A percentile compares a stretch with the other conserved stretches of the same genome.
These are phyloP conservation scores for Busseola fusca DNA, from an alignment of 2,888 invertebrate species.

Conservation along the genomic window DNA sequence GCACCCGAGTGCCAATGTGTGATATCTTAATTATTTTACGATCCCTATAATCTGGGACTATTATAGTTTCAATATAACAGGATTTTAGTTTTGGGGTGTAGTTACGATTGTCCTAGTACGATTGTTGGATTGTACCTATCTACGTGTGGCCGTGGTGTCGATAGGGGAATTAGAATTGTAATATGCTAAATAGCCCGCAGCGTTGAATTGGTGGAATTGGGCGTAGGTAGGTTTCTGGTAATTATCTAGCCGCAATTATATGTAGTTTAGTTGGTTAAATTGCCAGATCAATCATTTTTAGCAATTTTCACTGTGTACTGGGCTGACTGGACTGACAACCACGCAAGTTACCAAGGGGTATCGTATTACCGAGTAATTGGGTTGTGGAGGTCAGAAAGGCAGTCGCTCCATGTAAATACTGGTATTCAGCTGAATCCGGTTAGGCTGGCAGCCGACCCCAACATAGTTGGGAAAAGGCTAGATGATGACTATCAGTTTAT, in stretches of 20 bases:
- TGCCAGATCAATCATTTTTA: neutral
- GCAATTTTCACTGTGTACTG: neutral
- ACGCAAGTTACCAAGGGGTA: too few species aligned
- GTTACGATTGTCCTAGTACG: constrained; percentile 6
- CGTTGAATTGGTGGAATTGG: constrained; percentile 12
- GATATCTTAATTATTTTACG: constrained; percentile 80
- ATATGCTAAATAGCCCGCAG: constrained; percentile 51
- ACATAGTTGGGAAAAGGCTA: too few species aligned
- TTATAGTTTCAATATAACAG: constrained; percentile 45
- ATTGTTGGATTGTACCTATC: neutral
- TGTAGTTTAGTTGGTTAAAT: neutral
- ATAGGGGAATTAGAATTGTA: constrained; percentile 42
- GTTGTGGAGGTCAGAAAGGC: too few species aligned
- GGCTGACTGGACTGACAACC: too few species aligned
- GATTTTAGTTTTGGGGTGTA: constrained; percentile 30
- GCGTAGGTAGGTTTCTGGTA: neutral
- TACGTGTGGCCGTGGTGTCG: constrained; percentile 22
- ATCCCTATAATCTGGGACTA: constrained; percentile 64
- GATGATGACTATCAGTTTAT: too few species aligned
- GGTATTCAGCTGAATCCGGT: too few species aligned
- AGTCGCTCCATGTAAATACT: too few species aligned
- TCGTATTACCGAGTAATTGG: too few species aligned
- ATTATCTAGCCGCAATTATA: neutral
- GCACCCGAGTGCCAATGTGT: constrained; percentile 64
- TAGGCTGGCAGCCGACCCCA: too few species aligned